Conservation (phyloP, 2,888 invertebrate genomes). For the Stramonita haemastoma region DNA sequence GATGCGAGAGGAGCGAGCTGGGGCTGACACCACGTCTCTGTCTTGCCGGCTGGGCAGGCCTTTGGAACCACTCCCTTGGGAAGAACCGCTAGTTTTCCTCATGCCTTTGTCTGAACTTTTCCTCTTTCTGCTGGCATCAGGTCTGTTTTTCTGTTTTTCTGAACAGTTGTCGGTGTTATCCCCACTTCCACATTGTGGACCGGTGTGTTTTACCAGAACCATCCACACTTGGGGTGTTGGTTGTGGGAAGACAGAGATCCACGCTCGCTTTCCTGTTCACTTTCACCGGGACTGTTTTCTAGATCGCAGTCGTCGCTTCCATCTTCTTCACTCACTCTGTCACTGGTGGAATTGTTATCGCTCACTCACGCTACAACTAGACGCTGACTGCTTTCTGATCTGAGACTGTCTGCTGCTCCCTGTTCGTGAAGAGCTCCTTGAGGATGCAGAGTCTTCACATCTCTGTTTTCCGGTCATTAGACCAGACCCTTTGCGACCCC, state of each 20-base stretch:
- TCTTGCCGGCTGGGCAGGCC: background rate
- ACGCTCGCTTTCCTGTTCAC: background rate
- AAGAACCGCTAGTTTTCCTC: background rate
- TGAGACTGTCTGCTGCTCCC: background rate
- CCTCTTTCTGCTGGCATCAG: background rate
- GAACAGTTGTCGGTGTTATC: background rate
- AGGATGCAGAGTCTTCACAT: background rate
- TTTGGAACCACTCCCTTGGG: background rate
- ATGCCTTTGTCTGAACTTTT: background rate
- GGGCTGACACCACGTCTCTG: background rate
- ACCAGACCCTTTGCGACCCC: background rate
- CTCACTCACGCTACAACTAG: background rate
- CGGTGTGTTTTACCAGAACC: background rate
- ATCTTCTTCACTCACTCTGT: slow-evolving; percentile 3
- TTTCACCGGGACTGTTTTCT: slow-evolving; percentile 9
- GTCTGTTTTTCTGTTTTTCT: background rate
- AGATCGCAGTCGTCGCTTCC: background rate
- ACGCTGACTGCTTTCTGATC: background rate
- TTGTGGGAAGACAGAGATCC: too few species aligned
- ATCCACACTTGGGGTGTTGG: background rate
- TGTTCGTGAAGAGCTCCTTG: background rate
- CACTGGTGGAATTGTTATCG: background rate
- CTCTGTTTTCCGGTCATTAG: background rate
- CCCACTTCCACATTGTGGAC: background rate
- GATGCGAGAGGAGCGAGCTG: background rate